Evolutionary conservation across 2,888 invertebrate species (phyloP), one percentile per base, ranked within the genome.

Genomic region (Abrostola tripartita): DNA sequence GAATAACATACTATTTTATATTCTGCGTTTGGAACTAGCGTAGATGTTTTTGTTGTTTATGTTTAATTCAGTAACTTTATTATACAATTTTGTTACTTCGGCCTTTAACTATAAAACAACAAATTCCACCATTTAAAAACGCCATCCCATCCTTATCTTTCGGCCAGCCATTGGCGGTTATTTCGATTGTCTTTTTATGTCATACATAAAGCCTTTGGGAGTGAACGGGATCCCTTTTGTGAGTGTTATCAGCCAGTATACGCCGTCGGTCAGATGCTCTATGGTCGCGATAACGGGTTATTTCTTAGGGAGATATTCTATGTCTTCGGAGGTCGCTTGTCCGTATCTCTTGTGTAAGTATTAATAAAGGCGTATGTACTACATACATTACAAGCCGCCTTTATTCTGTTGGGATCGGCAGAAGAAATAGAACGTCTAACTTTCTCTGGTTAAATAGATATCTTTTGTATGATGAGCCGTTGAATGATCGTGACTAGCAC

Each of bases 111-210:
- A 73, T 73, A 64, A 71, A 76, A 76, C 63, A 70, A 70, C 63
- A 74, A 69, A 64, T 68, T 58, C 53, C 7, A 42, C 52, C 61
- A 74, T 78, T 80, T 64, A 65, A 71, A 80, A 80, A 66, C 67
- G 65, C 55, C 65, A 64, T 66, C 56, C 41, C 52, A 50, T 63
- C 55, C 49, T 47, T 58, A 62, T 78, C 81, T 78, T 75, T 37
- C 38, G 14, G 6, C 41, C 52, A 53, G 11, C 65, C 60, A 68
- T 73, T 70, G 68, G 41, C 42, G 71, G 72, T 66, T 71, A 66
- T 71, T 81, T 68, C 69, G 62, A 71, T 68, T 80, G 75, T 81
- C 79, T 83, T 84, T 81, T 81, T 78, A 71, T 66, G 73, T 62
- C 53, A 65, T 69, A 78, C 79, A 81, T 82, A 86, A 76, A 71